Percentiles rank a stretch among this genome's conserved stretches.
These are phyloP conservation scores for Acanthopagrus latus DNA, from an alignment of 2,797 vertebrate genomes.

Conservation along the genomic window DNA sequence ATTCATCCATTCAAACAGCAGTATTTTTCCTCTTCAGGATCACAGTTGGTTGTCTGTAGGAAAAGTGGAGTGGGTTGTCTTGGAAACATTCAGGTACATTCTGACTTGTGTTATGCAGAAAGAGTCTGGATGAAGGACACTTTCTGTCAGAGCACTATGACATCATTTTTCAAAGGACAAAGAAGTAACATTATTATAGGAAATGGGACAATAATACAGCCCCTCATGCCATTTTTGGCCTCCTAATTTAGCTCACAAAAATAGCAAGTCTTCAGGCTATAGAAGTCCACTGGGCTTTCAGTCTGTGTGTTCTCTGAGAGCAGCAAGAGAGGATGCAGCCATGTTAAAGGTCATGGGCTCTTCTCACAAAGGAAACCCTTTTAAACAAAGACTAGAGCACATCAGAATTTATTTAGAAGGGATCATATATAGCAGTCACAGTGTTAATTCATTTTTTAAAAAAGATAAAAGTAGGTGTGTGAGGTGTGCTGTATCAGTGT, in stretches of 20 bases:
- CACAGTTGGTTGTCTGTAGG: neutral
- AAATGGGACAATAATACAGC: conserved; percentile 59
- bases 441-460: neutral
- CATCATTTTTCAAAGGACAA: conserved; percentile 51
- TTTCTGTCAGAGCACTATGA: neutral
- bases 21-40: neutral
- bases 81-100: conserved; percentile 13
- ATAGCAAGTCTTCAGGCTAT: conserved; percentile 73
- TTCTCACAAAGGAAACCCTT: neutral
- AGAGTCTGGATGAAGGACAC: neutral
- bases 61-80: neutral
- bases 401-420: neutral
- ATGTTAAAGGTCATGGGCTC: conserved; percentile 61
- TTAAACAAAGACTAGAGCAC: neutral
- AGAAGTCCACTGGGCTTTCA: conserved; percentile 61
- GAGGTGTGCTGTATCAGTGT: conserved; percentile 3
- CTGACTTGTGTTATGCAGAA: neutral
- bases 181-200: conserved; percentile 36
- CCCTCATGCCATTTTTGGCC: conserved; percentile 63
- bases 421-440: neutral
- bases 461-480: conserved; percentile 7
- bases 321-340: conserved; percentile 28
- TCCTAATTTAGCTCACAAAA: conserved; percentile 72
- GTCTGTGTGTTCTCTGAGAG: conserved; percentile 51
- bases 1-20: neutral